Conservation (phyloP, 2,888 invertebrate species). For the Tetranychus truncatus region DNA sequence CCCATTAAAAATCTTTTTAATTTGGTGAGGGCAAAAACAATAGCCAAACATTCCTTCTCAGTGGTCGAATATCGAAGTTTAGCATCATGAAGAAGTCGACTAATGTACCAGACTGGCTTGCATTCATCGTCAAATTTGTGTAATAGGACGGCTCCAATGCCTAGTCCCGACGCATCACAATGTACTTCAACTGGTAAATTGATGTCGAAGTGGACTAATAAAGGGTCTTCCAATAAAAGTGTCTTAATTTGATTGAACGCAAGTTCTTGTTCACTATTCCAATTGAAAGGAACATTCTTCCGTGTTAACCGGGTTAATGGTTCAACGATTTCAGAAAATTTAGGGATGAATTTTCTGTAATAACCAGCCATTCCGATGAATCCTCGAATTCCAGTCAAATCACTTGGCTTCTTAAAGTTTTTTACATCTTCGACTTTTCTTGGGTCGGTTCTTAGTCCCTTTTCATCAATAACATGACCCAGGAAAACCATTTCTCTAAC, state of each 20-base stretch:
- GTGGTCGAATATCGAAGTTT: constrained; percentile 10
- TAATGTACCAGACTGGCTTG: not conserved
- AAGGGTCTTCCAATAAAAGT: not conserved
- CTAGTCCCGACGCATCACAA: constrained; percentile 13
- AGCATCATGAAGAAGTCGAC: not conserved
- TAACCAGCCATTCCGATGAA: constrained; percentile 2
- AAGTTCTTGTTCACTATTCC: not conserved
- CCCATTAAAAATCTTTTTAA: constrained; percentile 2
- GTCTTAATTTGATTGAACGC: not conserved
- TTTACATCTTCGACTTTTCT: constrained; percentile 11
- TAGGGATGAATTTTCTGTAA: constrained; percentile 10
- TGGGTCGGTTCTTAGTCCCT: constrained; percentile 13
- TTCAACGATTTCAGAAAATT: not conserved
- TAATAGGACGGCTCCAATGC: constrained; percentile 2
- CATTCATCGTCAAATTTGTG: not conserved
- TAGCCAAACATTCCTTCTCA: constrained; percentile 13
- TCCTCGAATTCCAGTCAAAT: constrained; percentile 6
- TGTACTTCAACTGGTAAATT: constrained; percentile 12
- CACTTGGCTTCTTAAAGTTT: constrained; percentile 16
- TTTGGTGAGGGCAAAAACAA: constrained; percentile 4
- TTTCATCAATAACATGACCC: constrained; percentile 8
- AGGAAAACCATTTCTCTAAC: not conserved
- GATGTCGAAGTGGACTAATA: constrained; percentile 12
- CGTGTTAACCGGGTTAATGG: not conserved
- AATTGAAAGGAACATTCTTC: not conserved